Base-by-base conservation (phyloP, 2,888 invertebrate genomes). In the Limnephilus auricula region DNA sequence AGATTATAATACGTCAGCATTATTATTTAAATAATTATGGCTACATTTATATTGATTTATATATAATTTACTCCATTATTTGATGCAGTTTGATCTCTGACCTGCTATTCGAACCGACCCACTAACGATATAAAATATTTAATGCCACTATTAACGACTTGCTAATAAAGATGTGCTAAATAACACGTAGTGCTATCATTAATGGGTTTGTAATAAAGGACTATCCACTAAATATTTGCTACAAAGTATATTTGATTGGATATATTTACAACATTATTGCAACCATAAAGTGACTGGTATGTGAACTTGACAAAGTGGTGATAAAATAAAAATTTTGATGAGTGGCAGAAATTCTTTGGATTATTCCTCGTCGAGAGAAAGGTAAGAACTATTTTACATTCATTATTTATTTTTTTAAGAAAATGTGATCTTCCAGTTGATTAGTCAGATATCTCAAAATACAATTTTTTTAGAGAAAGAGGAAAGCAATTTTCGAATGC, bases 261-360 rank as follows among this genome's bases (percentile, higher is more conserved):
- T n/a, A 9, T 25, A 65, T 65, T 65, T 65, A 65, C 10, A 65
- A 65, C 25, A 65, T 25, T 65, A 65, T 65, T 65, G 65, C 65
- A 2, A 25, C 65, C 65, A 65, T 65, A 65, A 65, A 45, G 25
- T 86, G 40, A 45, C 45, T 50, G 45, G n/a, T 15, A 13, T 34
- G 15, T 83, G 90, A 90, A 78, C 78, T 89, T 78, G 25, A 79
- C 30, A 30, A 90, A 83, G 80, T 82, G 30, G 82, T 90, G 31
- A 65, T 78, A 15, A 31, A 85, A 90, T 18, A 85, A 40, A 80
- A 3, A 80, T 84, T 90, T 92, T 92, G 79, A 92, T 92, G 92
- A 92, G 92, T 92, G 92, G 45, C 79, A 85, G 86, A 79, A 90
- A 90, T 86, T 92, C 85, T 15, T 92, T 91, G 92, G 92, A 92